Evolutionary conservation across 2,888 invertebrate species (phyloP).

Genomic region (Eupelmus urozonus): DNA sequence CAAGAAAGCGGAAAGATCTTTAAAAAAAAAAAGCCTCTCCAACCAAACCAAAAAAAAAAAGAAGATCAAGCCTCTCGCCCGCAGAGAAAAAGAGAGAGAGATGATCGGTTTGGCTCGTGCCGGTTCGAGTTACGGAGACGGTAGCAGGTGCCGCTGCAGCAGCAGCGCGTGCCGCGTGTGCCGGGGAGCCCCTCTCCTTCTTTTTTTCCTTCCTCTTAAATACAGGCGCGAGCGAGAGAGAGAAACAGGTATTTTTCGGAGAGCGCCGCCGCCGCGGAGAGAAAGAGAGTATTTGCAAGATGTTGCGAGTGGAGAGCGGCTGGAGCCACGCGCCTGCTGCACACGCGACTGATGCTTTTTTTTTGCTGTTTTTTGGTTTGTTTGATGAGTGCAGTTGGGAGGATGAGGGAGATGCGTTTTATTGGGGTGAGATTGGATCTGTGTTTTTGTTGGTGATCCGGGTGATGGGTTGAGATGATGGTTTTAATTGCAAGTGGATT

Average conservation of each 20-base stretch:
- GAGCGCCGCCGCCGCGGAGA: slow-evolving; percentile 55
- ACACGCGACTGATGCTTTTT: slow-evolving; percentile 25
- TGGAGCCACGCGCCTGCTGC: slow-evolving; percentile 57
- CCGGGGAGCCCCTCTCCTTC: slow-evolving; percentile 49
- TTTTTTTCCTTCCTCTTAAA: slow-evolving; percentile 29
- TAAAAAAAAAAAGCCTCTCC: neutral
- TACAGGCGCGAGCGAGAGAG: slow-evolving; percentile 6
- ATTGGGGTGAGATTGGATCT: neutral
- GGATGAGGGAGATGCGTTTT: slow-evolving; percentile 1
- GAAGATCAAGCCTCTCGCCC: neutral
- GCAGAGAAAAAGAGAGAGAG: slow-evolving; percentile 47
- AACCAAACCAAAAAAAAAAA: neutral
- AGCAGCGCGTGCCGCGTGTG: slow-evolving; percentile 64
- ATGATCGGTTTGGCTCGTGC: slow-evolving; percentile 67
- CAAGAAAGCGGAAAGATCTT: slow-evolving; percentile 26
- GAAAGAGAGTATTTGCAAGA: slow-evolving; percentile 69
- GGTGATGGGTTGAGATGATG: no score
- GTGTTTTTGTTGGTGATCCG: neutral
- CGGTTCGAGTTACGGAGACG: slow-evolving; percentile 64
- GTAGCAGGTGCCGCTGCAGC: slow-evolving; percentile 74
- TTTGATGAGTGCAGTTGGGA: no score
- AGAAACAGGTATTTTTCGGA: slow-evolving; percentile 57
- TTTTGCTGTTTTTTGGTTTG: neutral
- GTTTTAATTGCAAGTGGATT: no score
- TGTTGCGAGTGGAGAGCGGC: slow-evolving; percentile 66